Conservation (phyloP, 2,797 vertebrate species). For the Lepilemur ruficaudatus region DNA sequence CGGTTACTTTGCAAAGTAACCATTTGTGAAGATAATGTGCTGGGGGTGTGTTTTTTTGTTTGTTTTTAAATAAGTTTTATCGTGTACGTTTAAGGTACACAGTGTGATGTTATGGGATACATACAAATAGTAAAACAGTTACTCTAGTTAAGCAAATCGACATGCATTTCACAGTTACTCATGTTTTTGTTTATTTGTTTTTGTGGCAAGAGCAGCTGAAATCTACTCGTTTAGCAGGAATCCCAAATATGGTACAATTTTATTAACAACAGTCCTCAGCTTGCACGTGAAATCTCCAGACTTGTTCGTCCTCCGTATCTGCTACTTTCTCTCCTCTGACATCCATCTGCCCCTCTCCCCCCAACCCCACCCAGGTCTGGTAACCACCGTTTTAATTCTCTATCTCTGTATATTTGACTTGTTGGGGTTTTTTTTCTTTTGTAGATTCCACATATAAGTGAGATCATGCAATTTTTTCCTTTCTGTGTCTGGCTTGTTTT, state of each 20-base stretch:
- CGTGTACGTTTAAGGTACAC: background rate
- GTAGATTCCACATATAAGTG: background rate
- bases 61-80: background rate
- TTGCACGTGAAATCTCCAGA: background rate
- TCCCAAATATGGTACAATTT: background rate
- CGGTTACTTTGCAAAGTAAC: conserved; percentile 33
- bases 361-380: background rate
- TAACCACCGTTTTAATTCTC: background rate
- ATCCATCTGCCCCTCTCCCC: too few relatives aligned
- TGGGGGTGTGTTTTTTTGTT: background rate
- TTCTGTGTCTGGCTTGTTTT: background rate
- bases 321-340: background rate
- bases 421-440: background rate
- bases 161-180: background rate
- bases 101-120: background rate
- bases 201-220: background rate
- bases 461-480: background rate
- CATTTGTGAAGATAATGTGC: background rate
- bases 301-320: background rate
- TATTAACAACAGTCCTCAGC: background rate
- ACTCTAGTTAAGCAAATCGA: background rate
- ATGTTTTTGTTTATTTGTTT: background rate
- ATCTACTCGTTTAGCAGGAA: background rate
- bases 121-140: background rate
- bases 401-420: background rate